A percentile compares a stretch with the other conserved stretches of the same genome.
These are phyloP conservation scores for Chondrilla cf. caribensis DNA, from an alignment of 37 sponge, comb jelly and placozoan genomes.

Conservation along the genomic window DNA sequence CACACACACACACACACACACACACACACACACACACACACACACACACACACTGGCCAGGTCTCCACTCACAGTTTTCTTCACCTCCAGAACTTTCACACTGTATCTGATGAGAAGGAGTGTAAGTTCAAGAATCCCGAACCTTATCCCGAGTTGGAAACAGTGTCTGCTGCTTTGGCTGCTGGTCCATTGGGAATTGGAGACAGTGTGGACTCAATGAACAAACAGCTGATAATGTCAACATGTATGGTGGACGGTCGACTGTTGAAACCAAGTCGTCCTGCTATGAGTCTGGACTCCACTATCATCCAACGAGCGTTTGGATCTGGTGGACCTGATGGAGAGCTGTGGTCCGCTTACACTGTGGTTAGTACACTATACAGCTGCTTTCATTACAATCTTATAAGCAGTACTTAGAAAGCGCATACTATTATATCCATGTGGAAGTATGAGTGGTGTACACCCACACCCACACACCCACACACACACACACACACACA, in stretches of 20 bases:
- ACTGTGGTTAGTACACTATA: conserved; percentile 51
- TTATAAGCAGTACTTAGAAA: too few relatives aligned
- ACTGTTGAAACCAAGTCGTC: conserved; percentile 67
- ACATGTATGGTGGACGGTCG: conserved; percentile 74
- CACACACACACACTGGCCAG: too few relatives aligned
- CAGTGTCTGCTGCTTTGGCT: conserved; percentile 54
- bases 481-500: too few relatives aligned
- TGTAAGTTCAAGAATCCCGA: conserved; percentile 33
- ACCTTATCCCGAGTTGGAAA: conserved; percentile 57
- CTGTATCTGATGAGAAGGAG: not conserved
- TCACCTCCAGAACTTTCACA: conserved; percentile 13
- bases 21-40: too few relatives aligned
- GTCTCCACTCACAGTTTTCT: too few relatives aligned
- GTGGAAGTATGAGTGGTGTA: too few relatives aligned
- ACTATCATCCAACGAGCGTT: conserved; percentile 67
- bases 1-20: too few relatives aligned
- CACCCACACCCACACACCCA: not conserved
- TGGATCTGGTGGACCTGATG: conserved; percentile 56
- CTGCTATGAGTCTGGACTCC: conserved; percentile 65
- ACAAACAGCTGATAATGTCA: conserved; percentile 62
- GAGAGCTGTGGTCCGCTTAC: conserved; percentile 53
- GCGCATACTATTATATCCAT: too few relatives aligned
- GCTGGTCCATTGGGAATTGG: conserved; percentile 73
- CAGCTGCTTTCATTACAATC: too few relatives aligned
- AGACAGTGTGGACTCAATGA: conserved; percentile 33